These are phyloP conservation scores for Adelges cooleyi DNA, from an alignment of 1,140 invertebrate species.

Conservation along the genomic window DNA sequence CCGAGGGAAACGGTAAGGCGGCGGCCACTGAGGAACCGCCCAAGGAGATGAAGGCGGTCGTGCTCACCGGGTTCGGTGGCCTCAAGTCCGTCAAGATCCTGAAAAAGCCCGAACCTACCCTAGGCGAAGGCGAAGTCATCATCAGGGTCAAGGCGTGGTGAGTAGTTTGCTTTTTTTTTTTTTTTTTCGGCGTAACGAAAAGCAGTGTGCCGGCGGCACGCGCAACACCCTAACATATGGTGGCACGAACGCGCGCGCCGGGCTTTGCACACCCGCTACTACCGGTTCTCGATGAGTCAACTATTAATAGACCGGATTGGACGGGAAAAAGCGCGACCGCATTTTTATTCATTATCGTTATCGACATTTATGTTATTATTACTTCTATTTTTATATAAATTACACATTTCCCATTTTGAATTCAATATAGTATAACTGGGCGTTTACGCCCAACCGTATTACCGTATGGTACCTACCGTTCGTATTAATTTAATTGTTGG, in stretches of 20 bases:
- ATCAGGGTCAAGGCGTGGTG: constrained; percentile 76
- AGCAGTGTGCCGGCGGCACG: background rate
- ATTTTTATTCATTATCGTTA: too few relatives aligned
- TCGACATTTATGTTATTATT: too few relatives aligned
- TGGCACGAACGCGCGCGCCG: background rate
- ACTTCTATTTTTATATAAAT: too few relatives aligned
- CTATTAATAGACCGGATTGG: too few relatives aligned
- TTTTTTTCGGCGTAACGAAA: background rate
- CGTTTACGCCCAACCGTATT: too few relatives aligned
- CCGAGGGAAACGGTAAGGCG: constrained; percentile 45
- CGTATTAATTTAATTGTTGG: too few relatives aligned
- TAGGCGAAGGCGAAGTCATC: constrained; percentile 64
- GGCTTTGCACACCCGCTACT: too few relatives aligned
- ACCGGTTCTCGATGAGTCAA: too few relatives aligned
- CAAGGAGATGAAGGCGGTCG: constrained; percentile 71
- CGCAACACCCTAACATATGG: constrained; percentile 8
- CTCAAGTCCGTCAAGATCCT: constrained; percentile 70
- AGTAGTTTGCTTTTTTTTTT: constrained; percentile 39
- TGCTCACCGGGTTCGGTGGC: constrained; percentile 70
- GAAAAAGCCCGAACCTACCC: constrained; percentile 62
- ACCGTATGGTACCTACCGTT: too few relatives aligned
- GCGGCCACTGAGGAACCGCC: constrained; percentile 44
- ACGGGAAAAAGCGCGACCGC: too few relatives aligned
- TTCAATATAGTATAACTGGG: too few relatives aligned
- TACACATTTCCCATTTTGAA: too few relatives aligned